phyloP scores from a whole-genome alignment of 2,797 vertebrate genomes.

The Serranus cabrilla region DNA sequence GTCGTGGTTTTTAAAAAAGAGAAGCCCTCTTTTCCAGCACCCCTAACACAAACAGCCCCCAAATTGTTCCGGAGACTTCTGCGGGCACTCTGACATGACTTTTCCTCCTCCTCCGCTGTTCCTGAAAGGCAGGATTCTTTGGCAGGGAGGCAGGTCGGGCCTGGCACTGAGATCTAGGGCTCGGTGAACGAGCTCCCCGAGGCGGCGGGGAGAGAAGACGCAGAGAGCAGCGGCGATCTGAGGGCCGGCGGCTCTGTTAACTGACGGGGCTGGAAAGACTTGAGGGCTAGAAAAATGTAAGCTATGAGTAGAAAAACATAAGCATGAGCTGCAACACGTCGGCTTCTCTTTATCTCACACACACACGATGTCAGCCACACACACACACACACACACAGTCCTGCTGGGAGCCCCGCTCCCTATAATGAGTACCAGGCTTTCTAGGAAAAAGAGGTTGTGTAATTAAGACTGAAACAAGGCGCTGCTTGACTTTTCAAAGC shows the following conservation, averaged over 20 bases:
- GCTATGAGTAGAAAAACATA: slow-evolving; percentile 52
- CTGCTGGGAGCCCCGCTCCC: slow-evolving; percentile 28
- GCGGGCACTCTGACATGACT: slow-evolving; percentile 55
- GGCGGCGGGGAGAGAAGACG: slow-evolving; percentile 18
- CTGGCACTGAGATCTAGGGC: slow-evolving; percentile 51
- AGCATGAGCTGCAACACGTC: slow-evolving; percentile 18
- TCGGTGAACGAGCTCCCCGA: slow-evolving; percentile 58
- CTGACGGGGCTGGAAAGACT: slow-evolving; percentile 49
- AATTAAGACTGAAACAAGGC: slow-evolving; percentile 39
- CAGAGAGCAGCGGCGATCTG: slow-evolving; percentile 24
- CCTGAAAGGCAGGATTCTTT: slow-evolving; percentile 67
- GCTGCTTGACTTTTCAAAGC: slow-evolving; percentile 46
- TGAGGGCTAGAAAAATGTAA: slow-evolving; percentile 58
- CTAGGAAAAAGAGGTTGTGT: slow-evolving; percentile 45
- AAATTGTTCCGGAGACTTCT: slow-evolving; percentile 61
- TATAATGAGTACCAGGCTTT: slow-evolving; percentile 74
- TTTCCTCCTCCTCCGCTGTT: slow-evolving; percentile 45
- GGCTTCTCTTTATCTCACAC: slow-evolving; percentile 19
- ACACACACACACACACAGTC: slow-evolving; percentile 20
- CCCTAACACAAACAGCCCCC: slow-evolving; percentile 54
- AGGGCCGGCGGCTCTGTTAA: slow-evolving; percentile 33
- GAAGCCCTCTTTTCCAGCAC: slow-evolving; percentile 28
- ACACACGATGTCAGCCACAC: slow-evolving; percentile 18
- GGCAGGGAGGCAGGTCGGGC: slow-evolving; percentile 38
- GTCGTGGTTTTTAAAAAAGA: slow-evolving; percentile 24